Percentiles rank a stretch among this genome's conserved stretches.
These are phyloP conservation scores for Orgyia antiqua DNA, from an alignment of 2,888 invertebrate genomes.

Conservation along the genomic window DNA sequence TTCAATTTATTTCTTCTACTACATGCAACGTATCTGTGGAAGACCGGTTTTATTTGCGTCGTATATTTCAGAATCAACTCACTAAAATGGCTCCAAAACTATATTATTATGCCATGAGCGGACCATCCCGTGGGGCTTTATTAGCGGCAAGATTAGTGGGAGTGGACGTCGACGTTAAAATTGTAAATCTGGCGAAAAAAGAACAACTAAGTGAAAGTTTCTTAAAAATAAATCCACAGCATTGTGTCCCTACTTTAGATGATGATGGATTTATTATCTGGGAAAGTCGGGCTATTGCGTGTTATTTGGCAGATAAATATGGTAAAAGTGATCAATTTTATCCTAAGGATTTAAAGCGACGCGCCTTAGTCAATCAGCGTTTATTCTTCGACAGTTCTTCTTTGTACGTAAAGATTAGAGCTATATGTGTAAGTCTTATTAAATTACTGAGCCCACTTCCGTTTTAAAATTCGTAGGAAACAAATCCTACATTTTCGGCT, in stretches of 20 bases:
- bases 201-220: slow-evolving; percentile 78
- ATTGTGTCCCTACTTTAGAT: slow-evolving; percentile 82
- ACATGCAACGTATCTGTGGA: no score
- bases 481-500: no score
- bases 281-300: slow-evolving; percentile 82
- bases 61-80: no score
- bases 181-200: slow-evolving; percentile 76
- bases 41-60: no score
- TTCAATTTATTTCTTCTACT: no score
- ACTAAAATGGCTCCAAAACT: slow-evolving; percentile 44
- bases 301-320: slow-evolving; percentile 80
- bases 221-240: slow-evolving; percentile 81
- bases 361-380: slow-evolving; percentile 80
- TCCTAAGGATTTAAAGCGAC: slow-evolving; percentile 76
- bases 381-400: slow-evolving; percentile 81
- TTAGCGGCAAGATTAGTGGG: slow-evolving; percentile 78
- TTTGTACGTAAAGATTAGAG: slow-evolving; percentile 80
- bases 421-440: slow-evolving; percentile 79
- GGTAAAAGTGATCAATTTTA: slow-evolving; percentile 79
- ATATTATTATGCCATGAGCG: slow-evolving; percentile 80
- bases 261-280: slow-evolving; percentile 82
- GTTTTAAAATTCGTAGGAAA: background rate
- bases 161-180: slow-evolving; percentile 67
- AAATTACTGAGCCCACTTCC: no score
- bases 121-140: slow-evolving; percentile 80